These are phyloP conservation scores for Cephalophus harveyi DNA, from an alignment of 2,113 vertebrate species.

Conservation along the genomic window DNA sequence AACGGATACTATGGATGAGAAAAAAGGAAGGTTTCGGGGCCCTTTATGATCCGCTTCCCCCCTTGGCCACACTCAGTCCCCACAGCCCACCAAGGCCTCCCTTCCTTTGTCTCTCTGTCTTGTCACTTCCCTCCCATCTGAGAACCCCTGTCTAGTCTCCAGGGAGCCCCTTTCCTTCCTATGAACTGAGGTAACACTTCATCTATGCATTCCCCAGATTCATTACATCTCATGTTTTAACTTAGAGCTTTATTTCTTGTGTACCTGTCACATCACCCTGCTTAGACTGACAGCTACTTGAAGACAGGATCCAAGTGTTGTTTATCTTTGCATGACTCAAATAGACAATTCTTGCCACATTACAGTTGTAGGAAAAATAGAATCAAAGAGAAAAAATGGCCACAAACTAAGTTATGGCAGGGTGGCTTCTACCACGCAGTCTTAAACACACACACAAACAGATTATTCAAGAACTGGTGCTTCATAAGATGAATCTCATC, in stretches of 20 bases:
- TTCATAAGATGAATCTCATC: not conserved
- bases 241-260: not conserved
- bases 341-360: not conserved
- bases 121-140: not conserved
- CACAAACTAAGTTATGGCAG: not conserved
- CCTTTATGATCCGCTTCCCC: fast-evolving
- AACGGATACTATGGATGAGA: not conserved
- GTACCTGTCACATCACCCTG: not conserved
- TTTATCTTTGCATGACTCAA: not conserved
- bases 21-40: not conserved
- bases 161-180: not conserved
- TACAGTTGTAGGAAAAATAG: not conserved
- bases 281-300: not conserved
- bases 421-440: not conserved
- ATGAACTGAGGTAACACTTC: not conserved
- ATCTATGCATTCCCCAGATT: no score
- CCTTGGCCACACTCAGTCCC: not conserved
- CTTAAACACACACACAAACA: not conserved
- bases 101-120: not conserved
- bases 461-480: not conserved
- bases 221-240: not conserved
- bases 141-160: not conserved
- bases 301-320: not conserved
- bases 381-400: not conserved
- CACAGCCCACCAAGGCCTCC: not conserved